Conservation (phyloP, 1,140 invertebrate genomes). For the Frieseomelitta varia region DNA sequence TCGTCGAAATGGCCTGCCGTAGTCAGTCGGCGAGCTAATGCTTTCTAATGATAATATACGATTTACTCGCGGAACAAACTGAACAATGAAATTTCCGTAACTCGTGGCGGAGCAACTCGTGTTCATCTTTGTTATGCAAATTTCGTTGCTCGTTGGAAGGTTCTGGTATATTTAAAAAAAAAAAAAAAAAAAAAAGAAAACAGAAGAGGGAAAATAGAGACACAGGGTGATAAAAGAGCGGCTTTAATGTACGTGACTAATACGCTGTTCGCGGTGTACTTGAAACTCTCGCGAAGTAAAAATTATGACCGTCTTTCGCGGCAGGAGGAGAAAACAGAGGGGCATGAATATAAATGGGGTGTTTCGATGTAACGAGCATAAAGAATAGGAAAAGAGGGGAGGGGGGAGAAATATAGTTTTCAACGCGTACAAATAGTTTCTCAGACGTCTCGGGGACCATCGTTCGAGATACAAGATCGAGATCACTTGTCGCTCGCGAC, state of each 20-base stretch:
- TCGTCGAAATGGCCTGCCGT: background rate
- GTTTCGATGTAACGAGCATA: background rate
- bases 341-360: background rate
- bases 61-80: background rate
- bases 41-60: background rate
- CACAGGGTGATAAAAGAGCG: background rate
- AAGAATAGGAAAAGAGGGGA: background rate
- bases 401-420: background rate
- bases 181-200: background rate
- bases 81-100: constrained; percentile 11
- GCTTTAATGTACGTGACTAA: constrained; percentile 9
- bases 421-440: background rate
- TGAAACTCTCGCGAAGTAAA: background rate
- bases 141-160: constrained; percentile 9
- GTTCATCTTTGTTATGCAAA: constrained; percentile 24
- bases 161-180: background rate
- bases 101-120: background rate
- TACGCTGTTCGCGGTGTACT: background rate
- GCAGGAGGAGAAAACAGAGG: background rate
- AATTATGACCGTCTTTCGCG: constrained; percentile 9
- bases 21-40: background rate
- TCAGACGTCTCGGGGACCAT: background rate
- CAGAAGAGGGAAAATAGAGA: too few relatives aligned
- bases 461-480: background rate
- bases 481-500: background rate